A percentile compares a stretch with the other conserved stretches of the same genome.
These are phyloP conservation scores for Archegozetes longisetosus DNA, from an alignment of 1,140 invertebrate genomes.

Conservation along the genomic window DNA sequence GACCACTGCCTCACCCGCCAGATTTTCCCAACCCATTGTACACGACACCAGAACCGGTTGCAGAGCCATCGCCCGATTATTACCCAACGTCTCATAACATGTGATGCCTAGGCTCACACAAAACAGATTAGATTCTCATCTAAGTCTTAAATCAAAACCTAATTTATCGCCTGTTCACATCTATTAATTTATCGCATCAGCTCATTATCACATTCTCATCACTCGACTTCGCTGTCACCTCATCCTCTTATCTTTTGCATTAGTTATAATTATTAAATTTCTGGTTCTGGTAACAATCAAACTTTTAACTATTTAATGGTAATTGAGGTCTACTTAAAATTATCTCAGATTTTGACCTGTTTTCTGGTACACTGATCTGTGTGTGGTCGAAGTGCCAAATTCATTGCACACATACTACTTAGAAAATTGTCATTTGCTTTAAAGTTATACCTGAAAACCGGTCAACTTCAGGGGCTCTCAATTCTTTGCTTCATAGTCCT, in stretches of 20 bases:
- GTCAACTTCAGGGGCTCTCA: background rate
- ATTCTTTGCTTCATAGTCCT: background rate
- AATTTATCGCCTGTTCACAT: background rate
- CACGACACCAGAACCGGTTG: constrained; percentile 58
- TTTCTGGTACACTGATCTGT: background rate
- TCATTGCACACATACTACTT: background rate
- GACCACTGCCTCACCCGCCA: constrained; percentile 77
- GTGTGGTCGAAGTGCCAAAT: background rate
- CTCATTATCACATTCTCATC: background rate
- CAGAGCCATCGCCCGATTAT: constrained; percentile 64
- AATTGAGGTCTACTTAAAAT: background rate
- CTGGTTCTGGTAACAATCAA: background rate
- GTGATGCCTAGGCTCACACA: background rate
- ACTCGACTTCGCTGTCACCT: background rate
- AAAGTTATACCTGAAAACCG: background rate
- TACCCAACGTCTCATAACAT: constrained; percentile 14
- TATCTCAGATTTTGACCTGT: background rate
- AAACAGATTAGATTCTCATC: background rate
- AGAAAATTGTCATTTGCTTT: background rate
- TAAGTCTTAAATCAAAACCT: background rate
- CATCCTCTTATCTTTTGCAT: too few species aligned
- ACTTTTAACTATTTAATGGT: background rate
- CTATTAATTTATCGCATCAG: background rate
- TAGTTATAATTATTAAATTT: background rate
- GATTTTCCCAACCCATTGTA: constrained; percentile 88